phyloP scores from a whole-genome alignment of 1,140 invertebrate genomes.

The Formica selysi region DNA sequence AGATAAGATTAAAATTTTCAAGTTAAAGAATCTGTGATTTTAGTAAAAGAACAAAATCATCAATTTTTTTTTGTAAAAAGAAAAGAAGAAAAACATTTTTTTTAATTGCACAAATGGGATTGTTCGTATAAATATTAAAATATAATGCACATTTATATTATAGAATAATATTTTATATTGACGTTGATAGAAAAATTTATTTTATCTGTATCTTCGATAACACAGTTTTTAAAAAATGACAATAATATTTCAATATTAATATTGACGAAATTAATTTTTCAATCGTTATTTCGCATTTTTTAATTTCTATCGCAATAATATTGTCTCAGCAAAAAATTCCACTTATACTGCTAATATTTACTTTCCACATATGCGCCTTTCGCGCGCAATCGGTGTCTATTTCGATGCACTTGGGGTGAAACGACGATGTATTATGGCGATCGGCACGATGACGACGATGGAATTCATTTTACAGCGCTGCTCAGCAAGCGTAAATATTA shows the following conservation, averaged over 20 bases:
- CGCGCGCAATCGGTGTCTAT: neutral
- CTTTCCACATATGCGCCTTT: neutral
- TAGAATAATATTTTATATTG: too few species aligned
- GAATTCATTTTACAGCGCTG: slow-evolving; percentile 36
- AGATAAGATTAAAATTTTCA: neutral
- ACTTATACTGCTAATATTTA: neutral
- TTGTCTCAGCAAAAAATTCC: neutral
- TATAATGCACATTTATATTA: too few species aligned
- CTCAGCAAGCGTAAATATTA: slow-evolving; percentile 52
- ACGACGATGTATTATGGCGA: neutral
- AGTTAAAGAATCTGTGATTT: neutral
- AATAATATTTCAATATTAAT: too few species aligned
- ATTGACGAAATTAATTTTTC: neutral
- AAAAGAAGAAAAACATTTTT: neutral
- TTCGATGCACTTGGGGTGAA: slow-evolving; percentile 18
- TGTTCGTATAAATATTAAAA: too few species aligned
- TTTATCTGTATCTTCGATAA: too few species aligned
- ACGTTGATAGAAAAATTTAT: too few species aligned
- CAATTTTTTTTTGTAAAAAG: neutral
- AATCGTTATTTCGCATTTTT: neutral
- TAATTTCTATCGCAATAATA: slow-evolving; percentile 23
- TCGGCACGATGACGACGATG: slow-evolving; percentile 21
- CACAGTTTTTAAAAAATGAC: too few species aligned
- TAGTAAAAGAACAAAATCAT: neutral
- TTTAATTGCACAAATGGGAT: too few species aligned